phyloP scores from a whole-genome alignment of 2,888 invertebrate genomes.

The Crematogaster levior region DNA sequence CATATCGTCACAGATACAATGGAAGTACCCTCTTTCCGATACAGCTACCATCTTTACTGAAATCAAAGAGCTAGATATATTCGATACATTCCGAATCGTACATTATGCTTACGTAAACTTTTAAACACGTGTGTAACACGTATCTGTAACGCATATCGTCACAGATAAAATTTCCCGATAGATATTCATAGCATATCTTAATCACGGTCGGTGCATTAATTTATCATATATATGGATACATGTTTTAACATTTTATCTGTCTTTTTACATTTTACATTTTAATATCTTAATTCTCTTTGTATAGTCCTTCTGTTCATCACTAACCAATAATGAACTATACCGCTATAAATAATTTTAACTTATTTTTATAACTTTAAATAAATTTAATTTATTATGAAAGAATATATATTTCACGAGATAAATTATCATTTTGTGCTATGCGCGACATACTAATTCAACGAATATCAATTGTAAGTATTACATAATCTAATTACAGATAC shows the following conservation, averaged over 20 bases:
- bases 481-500: not conserved
- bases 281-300: not conserved
- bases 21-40: slow-evolving; percentile 81
- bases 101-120: not conserved
- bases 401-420: not conserved
- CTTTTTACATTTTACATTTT: not conserved
- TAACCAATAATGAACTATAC: no score
- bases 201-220: not conserved
- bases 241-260: not conserved
- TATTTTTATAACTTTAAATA: no score
- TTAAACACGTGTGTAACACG: not conserved
- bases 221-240: not conserved
- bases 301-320: no score
- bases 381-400: slow-evolving; percentile 3
- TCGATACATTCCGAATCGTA: not conserved
- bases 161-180: not conserved
- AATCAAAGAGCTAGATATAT: slow-evolving; percentile 22
- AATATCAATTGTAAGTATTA: slow-evolving; percentile 3
- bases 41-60: slow-evolving; percentile 58
- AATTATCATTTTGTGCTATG: not conserved
- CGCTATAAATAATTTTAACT: not conserved
- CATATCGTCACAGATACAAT: slow-evolving; percentile 75
- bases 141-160: not conserved
- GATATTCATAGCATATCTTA: not conserved
- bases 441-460: not conserved